Evolutionary conservation across 2,888 invertebrate species (phyloP).

Genomic region (Pseudanteris insignis): DNA sequence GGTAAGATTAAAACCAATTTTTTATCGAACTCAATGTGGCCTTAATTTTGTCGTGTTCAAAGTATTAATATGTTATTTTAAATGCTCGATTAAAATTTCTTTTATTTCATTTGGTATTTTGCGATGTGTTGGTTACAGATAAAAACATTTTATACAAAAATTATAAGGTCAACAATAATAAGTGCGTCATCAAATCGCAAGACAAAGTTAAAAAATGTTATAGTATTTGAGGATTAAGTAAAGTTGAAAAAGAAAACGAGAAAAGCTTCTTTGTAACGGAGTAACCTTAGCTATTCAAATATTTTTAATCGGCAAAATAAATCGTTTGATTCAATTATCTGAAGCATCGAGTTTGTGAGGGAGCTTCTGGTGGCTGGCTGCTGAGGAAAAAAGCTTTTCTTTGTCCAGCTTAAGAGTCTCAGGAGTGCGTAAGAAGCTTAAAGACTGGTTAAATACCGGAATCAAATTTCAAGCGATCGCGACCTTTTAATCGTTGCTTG

Average conservation of each 20-base stretch:
- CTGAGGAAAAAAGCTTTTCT: constrained; percentile 56
- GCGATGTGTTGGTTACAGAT: too few relatives aligned
- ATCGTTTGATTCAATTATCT: constrained; percentile 58
- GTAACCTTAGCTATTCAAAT: constrained; percentile 57
- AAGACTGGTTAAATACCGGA: constrained; percentile 49
- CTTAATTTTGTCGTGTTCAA: too few relatives aligned
- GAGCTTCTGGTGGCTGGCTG: constrained; percentile 30
- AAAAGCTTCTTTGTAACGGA: constrained; percentile 64
- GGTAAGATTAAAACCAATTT: too few relatives aligned
- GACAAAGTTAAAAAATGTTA: too few relatives aligned
- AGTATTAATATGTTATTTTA: too few relatives aligned
- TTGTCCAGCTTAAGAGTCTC: constrained; percentile 64
- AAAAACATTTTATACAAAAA: too few relatives aligned
- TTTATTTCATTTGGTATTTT: too few relatives aligned
- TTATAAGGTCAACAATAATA: too few relatives aligned
- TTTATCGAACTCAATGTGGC: too few relatives aligned
- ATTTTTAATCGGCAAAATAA: constrained; percentile 67
- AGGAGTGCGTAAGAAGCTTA: constrained; percentile 64
- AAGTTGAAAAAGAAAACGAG: constrained; percentile 35
- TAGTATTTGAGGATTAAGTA: too few relatives aligned
- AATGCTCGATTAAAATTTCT: too few relatives aligned
- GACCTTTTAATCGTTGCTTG: constrained; percentile 39
- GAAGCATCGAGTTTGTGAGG: constrained; percentile 31
- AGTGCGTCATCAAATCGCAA: too few relatives aligned
- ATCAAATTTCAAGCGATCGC: constrained; percentile 42